phyloP scores from a whole-genome alignment of 1,140 invertebrate species.

The Drosophila gunungcola region DNA sequence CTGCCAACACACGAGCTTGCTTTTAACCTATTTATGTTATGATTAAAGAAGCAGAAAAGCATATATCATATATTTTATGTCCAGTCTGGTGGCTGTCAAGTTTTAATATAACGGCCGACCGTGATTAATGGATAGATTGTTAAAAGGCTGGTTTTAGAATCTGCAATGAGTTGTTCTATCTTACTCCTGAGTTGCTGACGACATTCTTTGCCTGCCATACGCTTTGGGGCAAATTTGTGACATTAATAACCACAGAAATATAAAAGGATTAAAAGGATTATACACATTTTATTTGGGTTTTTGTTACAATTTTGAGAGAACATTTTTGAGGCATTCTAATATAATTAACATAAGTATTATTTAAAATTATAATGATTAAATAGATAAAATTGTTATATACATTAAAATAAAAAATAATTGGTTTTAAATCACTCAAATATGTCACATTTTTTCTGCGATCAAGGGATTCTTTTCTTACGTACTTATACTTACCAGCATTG shows the following conservation, averaged over 20 bases:
- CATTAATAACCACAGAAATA: background rate
- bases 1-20: constrained; percentile 1
- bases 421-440: no score
- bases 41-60: constrained; percentile 6
- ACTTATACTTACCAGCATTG: background rate
- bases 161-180: constrained; percentile 9
- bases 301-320: no score
- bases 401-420: no score
- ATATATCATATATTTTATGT: constrained; percentile 12
- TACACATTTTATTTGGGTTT: no score
- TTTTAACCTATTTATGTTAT: constrained; percentile 25
- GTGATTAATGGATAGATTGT: constrained; percentile 50
- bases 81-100: constrained; percentile 28
- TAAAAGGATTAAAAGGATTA: no score
- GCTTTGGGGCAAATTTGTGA: background rate
- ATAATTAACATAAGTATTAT: no score
- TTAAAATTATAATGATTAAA: no score
- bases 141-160: constrained; percentile 21
- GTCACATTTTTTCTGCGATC: no score
- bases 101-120: constrained; percentile 22
- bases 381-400: no score
- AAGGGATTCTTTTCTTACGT: background rate
- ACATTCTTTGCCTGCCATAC: constrained; percentile 7
- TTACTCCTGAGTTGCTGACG: constrained; percentile 24
- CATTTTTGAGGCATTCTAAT: no score